Conservation (phyloP, 2,113 vertebrate species). For the Mustela nigripes region DNA sequence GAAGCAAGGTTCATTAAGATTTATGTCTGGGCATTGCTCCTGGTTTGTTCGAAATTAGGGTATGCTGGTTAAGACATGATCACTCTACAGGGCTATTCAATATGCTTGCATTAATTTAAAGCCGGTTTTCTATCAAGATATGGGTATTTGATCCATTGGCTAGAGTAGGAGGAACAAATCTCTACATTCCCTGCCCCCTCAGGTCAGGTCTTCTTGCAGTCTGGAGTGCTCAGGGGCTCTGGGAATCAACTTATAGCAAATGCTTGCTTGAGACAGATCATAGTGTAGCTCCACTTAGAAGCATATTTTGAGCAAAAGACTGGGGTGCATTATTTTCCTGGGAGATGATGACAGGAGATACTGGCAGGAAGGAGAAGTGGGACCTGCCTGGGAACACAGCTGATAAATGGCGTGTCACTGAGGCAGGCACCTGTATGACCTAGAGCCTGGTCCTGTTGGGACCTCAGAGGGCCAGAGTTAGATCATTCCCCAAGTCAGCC, state of each 20-base stretch:
- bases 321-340: background rate
- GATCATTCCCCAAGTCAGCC: background rate
- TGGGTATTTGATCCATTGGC: background rate
- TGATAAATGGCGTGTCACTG: background rate
- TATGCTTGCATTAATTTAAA: background rate
- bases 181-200: background rate
- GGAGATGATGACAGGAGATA: background rate
- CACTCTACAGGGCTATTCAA: background rate
- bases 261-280: too few relatives aligned
- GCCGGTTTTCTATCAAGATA: background rate
- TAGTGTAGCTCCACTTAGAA: background rate
- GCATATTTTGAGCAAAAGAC: background rate
- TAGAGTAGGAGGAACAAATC: background rate
- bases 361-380: background rate
- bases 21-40: background rate
- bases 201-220: background rate
- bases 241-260: background rate
- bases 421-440: background rate
- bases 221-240: background rate
- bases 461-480: background rate
- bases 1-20: background rate
- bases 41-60: background rate
- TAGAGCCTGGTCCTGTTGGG: background rate
- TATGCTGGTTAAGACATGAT: background rate
- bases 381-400: fast-evolving